These are phyloP conservation scores for Corythornis cristatus DNA, from an alignment of 2,113 vertebrate genomes.

Conservation along the genomic window DNA sequence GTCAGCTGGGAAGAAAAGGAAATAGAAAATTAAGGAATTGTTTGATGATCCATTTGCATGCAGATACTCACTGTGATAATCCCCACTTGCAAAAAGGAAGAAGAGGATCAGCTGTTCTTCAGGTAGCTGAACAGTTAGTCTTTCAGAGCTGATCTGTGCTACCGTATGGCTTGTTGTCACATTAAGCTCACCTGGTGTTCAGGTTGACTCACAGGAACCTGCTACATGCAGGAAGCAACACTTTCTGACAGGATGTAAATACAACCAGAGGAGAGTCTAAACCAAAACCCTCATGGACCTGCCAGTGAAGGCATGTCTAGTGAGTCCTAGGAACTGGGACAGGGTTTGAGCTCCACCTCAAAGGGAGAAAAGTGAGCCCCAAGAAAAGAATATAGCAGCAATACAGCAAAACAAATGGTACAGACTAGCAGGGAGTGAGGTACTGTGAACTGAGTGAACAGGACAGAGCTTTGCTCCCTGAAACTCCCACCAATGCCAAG, in stretches of 20 bases:
- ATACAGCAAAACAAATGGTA: neutral
- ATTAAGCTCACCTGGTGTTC: neutral
- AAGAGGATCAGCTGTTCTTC: neutral
- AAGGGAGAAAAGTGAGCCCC: neutral
- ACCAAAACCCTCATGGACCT: neutral
- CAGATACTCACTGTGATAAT: neutral
- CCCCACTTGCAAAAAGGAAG: neutral
- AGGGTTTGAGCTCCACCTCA: neutral
- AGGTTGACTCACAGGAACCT: neutral
- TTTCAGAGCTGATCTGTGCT: conserved; percentile 1
- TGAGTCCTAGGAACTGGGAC: neutral
- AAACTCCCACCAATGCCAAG: neutral
- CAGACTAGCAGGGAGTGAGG: neutral
- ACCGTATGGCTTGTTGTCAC: neutral
- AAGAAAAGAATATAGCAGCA: neutral
- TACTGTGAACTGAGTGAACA: neutral
- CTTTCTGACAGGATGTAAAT: neutral
- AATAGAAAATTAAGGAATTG: neutral
- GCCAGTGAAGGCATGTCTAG: neutral
- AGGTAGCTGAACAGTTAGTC: neutral
- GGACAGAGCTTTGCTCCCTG: neutral
- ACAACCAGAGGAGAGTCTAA: neutral
- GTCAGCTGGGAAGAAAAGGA: neutral
- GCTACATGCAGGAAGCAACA: neutral
- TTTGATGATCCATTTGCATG: neutral